A percentile compares a stretch with the other conserved stretches of the same genome.
Conservation (phyloP, 2,888 invertebrate species). For the Luperina testacea region DNA sequence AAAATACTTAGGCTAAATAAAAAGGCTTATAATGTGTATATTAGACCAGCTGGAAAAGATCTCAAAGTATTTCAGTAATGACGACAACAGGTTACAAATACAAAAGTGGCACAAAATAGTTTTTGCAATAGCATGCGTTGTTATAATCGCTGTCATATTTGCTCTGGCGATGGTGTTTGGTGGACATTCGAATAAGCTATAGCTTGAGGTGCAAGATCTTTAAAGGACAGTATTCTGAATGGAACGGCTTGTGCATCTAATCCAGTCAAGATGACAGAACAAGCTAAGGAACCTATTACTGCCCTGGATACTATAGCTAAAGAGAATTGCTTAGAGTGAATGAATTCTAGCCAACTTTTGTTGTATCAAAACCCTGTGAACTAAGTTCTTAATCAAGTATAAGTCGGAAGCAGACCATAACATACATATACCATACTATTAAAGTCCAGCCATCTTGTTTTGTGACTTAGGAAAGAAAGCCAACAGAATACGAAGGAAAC, state of each 20-base stretch:
- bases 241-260: background rate
- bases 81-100: slow-evolving; percentile 20
- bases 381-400: background rate
- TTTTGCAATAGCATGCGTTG: slow-evolving; percentile 12
- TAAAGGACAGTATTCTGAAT: background rate
- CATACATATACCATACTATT: background rate
- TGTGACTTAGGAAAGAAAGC: background rate
- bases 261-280: background rate
- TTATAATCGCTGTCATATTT: slow-evolving; percentile 6
- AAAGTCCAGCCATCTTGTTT: background rate
- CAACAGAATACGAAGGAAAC: background rate
- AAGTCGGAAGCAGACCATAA: background rate
- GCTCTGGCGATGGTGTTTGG: slow-evolving; percentile 18
- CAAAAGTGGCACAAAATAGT: slow-evolving; percentile 39
- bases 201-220: slow-evolving; percentile 1
- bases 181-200: background rate
- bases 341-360: background rate
- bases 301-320: background rate
- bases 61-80: slow-evolving; percentile 5
- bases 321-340: background rate
- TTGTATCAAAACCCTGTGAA: background rate
- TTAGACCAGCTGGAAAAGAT: slow-evolving; percentile 16
- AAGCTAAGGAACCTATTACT: background rate
- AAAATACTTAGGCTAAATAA: slow-evolving; percentile 5
- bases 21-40: slow-evolving; percentile 37